Conservation (phyloP, 2,113 vertebrate genomes). For the Ramphastos sulfuratus region DNA sequence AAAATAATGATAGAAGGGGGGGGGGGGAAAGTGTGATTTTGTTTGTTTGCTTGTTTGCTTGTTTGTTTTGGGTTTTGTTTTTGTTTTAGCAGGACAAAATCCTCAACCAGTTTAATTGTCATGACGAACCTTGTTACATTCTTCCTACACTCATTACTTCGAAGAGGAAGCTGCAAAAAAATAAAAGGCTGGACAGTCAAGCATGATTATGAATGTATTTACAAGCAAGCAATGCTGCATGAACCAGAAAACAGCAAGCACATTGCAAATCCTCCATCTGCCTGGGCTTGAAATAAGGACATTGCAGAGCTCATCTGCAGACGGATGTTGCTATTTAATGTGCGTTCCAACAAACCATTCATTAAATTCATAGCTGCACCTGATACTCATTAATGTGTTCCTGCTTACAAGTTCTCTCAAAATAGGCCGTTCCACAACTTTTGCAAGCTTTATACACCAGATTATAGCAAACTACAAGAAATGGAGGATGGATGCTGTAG, state of each 20-base stretch:
- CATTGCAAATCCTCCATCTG: conserved; percentile 58
- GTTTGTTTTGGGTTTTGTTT: too few species aligned
- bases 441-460: background rate
- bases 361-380: conserved; percentile 71
- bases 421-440: conserved; percentile 45
- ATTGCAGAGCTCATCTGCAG: conserved; percentile 62
- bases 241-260: conserved; percentile 21
- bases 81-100: background rate
- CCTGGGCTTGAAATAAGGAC: conserved; percentile 55
- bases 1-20: background rate
- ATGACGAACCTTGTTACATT: background rate
- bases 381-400: conserved; percentile 62
- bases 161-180: conserved; percentile 2
- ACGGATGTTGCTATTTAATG: conserved; percentile 65
- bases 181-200: background rate
- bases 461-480: background rate
- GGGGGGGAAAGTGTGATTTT: background rate
- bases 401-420: conserved; percentile 47
- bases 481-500: background rate
- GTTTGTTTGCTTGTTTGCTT: too few species aligned
- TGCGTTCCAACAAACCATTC: conserved; percentile 66
- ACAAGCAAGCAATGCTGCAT: background rate
- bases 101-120: background rate
- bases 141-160: background rate
- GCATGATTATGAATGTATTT: background rate